Evolutionary conservation across 23 tunicate species (phyloP), one percentile per base, ranked within the genome.

Genomic region (Halocynthia roretzi): DNA sequence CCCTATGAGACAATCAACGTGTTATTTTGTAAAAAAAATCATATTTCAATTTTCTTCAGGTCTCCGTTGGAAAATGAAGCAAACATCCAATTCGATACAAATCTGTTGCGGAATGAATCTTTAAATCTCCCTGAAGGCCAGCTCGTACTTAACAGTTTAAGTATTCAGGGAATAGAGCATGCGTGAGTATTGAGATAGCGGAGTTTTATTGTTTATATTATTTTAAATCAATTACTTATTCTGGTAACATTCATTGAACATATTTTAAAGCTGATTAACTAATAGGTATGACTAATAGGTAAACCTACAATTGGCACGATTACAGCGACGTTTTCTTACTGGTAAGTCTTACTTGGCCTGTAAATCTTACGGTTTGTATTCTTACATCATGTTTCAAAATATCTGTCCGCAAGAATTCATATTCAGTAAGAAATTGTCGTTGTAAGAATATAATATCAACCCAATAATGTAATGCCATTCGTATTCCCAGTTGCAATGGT

Each of bases 131-230:
- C 87, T n/a, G 56, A 50, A 8, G 80, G 73, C 23, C 67, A 85
- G 53, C 77, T 92, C 6, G 56, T 86, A 5, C 82, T 92, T 6
- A 80, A 92, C 74, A 78, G 68, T 52, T 85, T 92, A 49, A 92
- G 89, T 67, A 48, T 92, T 57, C 98, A 92, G 70, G 86, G 98
- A 22, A 70, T 92, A 21, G 98, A 92, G 61, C 85, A 82, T 61
- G 53, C 93, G 98, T 92, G 62, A 86, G 91, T 80, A 31, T 31
- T 1, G 44, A 31, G n/a, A n/a, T n/a, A 31, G 44, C 44, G 1
- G 44, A 1, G 44, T 31, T 31, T 31, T 31, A 31, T 31, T 31
- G 44, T 2, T 31, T 31, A 1, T 31, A 31, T 31, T 31, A 2
- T 2, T 31, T 31, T 31, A 31, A 31, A 31, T 31, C 44, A 31